Conservation (phyloP, 1,140 invertebrate genomes). For the Bombus waltoni region DNA sequence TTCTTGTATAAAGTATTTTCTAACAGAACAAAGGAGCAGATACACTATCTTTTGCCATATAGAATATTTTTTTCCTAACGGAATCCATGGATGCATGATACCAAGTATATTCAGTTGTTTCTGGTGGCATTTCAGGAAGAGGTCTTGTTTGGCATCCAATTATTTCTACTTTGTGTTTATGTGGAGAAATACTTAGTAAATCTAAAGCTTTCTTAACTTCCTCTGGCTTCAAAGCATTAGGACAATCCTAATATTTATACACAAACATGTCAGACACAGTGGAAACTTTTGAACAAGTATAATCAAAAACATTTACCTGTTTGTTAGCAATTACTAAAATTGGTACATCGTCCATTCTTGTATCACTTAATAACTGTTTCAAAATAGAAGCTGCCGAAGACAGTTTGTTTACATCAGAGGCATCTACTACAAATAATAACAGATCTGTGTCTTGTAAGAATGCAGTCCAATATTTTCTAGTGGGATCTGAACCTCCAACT, state of each 20-base stretch:
- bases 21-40: conserved; percentile 39
- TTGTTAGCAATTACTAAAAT: conserved; percentile 81
- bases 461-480: conserved; percentile 80
- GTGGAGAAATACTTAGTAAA: conserved; percentile 74
- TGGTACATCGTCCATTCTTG: conserved; percentile 76
- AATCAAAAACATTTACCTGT: conserved; percentile 72
- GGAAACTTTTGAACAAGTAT: background rate
- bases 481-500: conserved; percentile 80
- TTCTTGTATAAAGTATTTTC: conserved; percentile 15
- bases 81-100: conserved; percentile 70
- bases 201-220: conserved; percentile 79
- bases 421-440: conserved; percentile 82
- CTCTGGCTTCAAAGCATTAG: conserved; percentile 72
- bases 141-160: conserved; percentile 76
- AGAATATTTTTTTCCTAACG: conserved; percentile 75
- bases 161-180: conserved; percentile 79
- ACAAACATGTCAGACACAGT: background rate
- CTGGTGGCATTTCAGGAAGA: conserved; percentile 58
- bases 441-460: conserved; percentile 83
- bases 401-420: conserved; percentile 74
- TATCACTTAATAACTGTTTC: conserved; percentile 79
- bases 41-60: conserved; percentile 59
- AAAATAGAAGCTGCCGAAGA: conserved; percentile 73
- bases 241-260: conserved; percentile 73
- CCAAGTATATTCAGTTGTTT: conserved; percentile 59